Percentiles rank a stretch among this genome's conserved stretches.
Evolutionary conservation across 2,113 vertebrate species (phyloP).

Genomic region (Cryptoleucopteryx plumbea): DNA sequence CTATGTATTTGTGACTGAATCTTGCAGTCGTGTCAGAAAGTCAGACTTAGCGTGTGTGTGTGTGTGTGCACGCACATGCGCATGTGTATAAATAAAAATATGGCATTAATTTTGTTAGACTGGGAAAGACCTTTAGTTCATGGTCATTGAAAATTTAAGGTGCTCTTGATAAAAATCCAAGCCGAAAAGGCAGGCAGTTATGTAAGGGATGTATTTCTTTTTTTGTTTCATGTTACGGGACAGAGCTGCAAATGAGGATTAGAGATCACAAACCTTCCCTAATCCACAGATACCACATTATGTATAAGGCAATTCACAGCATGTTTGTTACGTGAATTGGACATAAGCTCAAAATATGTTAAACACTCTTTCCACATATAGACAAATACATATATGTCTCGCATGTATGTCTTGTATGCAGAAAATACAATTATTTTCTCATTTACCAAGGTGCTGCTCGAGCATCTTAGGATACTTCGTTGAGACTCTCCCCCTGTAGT

Average conservation of each 20-base stretch:
- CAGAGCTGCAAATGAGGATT: not conserved
- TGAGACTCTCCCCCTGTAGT: not conserved
- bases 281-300: not conserved
- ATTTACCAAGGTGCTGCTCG: not conserved
- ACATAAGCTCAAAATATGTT: rapidly evolving
- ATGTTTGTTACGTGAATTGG: rapidly evolving
- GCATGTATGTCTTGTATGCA: rapidly evolving
- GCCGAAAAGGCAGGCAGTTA: not conserved
- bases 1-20: not conserved
- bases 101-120: not conserved
- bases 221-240: not conserved
- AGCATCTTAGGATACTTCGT: not conserved
- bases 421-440: not conserved
- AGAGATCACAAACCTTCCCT: not conserved
- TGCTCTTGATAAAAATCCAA: not conserved
- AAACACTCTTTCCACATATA: rapidly evolving
- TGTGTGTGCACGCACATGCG: rapidly evolving
- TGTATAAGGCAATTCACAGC: not conserved
- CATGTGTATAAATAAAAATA: not conserved
- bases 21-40: not conserved
- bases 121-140: not conserved
- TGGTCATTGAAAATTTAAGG: not conserved
- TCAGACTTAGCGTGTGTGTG: not conserved
- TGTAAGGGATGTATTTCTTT: not conserved
- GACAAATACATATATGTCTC: rapidly evolving